Conservation (phyloP, 2,113 vertebrate species). For the Tragulus kanchil region DNA sequence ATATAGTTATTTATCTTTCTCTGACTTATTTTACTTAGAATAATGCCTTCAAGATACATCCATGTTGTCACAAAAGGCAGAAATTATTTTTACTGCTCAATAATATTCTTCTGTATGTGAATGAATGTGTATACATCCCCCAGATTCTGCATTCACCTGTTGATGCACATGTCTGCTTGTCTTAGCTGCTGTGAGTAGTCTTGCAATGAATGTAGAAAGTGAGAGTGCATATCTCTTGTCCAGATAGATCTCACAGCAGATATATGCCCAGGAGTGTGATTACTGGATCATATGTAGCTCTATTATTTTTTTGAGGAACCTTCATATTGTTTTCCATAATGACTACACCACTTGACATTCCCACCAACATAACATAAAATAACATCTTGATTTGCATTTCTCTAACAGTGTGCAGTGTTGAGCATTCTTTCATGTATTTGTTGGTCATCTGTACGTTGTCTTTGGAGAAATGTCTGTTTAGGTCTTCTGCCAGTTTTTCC, state of each 20-base stretch:
- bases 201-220: neutral
- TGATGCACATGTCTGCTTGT: neutral
- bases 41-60: neutral
- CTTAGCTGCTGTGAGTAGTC: neutral
- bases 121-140: neutral
- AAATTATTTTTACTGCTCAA: neutral
- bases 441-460: neutral
- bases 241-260: neutral
- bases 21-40: neutral
- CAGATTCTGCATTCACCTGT: neutral
- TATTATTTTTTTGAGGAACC: neutral
- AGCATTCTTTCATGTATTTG: neutral
- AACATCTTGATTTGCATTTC: neutral
- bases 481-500: neutral
- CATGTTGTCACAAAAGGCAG: neutral
- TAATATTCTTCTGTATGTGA: neutral
- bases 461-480: neutral
- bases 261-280: neutral
- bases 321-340: neutral
- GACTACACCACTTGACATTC: neutral
- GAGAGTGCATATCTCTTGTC: neutral
- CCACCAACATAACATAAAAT: neutral
- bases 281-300: neutral
- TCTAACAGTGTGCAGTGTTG: neutral
- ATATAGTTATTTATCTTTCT: neutral